Evolutionary conservation across 2,797 vertebrate genomes (phyloP), one percentile per base, ranked within the genome.

Genomic region (Lepus townsendii): DNA sequence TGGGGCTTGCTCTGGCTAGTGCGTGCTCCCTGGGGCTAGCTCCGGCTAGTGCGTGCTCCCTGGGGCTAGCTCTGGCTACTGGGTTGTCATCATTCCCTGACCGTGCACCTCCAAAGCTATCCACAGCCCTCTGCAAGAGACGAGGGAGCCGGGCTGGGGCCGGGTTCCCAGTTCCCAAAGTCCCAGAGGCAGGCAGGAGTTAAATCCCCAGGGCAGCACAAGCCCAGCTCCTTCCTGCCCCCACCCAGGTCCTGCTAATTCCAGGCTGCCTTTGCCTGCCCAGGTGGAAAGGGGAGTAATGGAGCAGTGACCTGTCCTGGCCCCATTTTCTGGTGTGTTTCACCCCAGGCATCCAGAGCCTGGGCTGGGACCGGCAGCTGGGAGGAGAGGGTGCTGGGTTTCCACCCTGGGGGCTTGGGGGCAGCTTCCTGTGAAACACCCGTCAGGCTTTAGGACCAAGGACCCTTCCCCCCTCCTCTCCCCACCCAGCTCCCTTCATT

Each of bases 271-370:
- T 85, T 73, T 66, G 82, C 47, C 32, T 96, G 95, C 93, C 96
- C 93, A 86, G 79, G 71, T 80, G 82, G 88, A 94, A 95, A 93
- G 77, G 88, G 93, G 82, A 71, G 83, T 96, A 94, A 97, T 97
- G 96, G 97, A 97, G 96, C 0, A 63, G 89, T 97, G 97, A 97
- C 97, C 96, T 94, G 93, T 92, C 30, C 1, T 87, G 68, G 96
- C 93, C 79, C 95, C 95, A 69, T 96, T 97, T 97, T 98, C 98
- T 12, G 95, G 90, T 96, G 77, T 92, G 83, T 96, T 98, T 98
- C 98, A 97, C 97, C 96, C 95, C 97, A 97, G 96, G 97, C 97
- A 97, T 97, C 97, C 97, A 89, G 88, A 93, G 96, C 95, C 96
- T 95, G 95, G 96, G 87, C 84, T 96, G 95, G 96, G 95, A 90